Evolutionary conservation across 2,113 vertebrate species (phyloP).

Genomic region (Apteryx owenii): DNA sequence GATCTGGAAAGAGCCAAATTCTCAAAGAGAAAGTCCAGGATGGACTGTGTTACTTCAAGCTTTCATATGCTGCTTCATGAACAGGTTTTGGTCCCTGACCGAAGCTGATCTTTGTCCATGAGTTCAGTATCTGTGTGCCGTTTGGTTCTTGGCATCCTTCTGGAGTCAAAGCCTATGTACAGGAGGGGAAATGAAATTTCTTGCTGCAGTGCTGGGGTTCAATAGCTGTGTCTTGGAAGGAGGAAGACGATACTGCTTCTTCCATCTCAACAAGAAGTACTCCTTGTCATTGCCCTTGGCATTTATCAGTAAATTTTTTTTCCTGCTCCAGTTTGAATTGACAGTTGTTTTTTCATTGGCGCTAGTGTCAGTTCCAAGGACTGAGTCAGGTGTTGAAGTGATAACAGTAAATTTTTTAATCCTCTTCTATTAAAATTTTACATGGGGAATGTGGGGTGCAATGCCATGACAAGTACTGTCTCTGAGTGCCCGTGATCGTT

Average conservation of each 20-base stretch:
- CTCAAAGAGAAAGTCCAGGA: background rate
- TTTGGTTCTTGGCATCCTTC: background rate
- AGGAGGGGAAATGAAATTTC: background rate
- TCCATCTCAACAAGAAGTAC: background rate
- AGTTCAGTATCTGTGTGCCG: background rate
- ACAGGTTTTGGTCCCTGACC: background rate
- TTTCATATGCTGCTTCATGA: background rate
- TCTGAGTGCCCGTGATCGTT: background rate
- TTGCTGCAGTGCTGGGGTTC: background rate
- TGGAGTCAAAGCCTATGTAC: background rate
- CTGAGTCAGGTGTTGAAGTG: background rate
- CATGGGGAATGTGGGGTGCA: slow-evolving; percentile 22
- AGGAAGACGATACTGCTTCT: background rate
- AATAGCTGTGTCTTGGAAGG: background rate
- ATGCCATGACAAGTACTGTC: slow-evolving; percentile 46
- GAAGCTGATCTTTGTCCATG: background rate
- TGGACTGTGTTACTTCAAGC: background rate
- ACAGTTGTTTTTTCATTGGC: background rate
- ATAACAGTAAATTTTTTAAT: slow-evolving; percentile 15
- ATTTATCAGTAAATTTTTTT: background rate
- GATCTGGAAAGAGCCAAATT: background rate
- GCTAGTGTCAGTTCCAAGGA: background rate
- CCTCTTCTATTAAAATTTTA: background rate
- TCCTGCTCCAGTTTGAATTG: background rate
- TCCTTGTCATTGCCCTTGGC: background rate